Conservation (phyloP, 1,140 invertebrate species). For the Macrotrachela quadricornifera region DNA sequence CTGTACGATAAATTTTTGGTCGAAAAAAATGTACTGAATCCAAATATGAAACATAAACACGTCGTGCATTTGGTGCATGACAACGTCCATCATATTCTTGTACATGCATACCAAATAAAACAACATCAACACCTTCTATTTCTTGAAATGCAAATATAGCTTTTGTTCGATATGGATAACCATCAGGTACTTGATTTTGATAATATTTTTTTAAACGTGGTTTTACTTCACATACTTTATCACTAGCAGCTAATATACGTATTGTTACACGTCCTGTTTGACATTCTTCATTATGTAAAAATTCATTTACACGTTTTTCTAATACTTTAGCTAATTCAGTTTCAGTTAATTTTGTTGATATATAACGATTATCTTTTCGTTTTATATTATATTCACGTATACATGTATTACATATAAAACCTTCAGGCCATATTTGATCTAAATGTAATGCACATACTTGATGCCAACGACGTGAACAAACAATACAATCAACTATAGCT, state of each 20-base stretch:
- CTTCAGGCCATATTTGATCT: conserved; percentile 76
- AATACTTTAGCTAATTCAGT: conserved; percentile 69
- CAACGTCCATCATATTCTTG: conserved; percentile 97
- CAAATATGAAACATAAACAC: conserved; percentile 96
- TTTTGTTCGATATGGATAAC: conserved; percentile 90
- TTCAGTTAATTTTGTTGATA: background rate
- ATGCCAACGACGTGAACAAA: conserved; percentile 86
- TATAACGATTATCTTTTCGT: background rate
- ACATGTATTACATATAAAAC: conserved; percentile 9
- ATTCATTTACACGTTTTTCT: conserved; percentile 89
- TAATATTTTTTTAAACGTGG: conserved; percentile 55
- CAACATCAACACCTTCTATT: conserved; percentile 88
- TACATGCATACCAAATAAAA: conserved; percentile 99
- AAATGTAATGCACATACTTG: conserved; percentile 90
- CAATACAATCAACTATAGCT: conserved; percentile 46
- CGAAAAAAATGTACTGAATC: conserved; percentile 99
- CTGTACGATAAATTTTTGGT: conserved; percentile 80
- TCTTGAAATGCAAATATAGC: conserved; percentile 98
- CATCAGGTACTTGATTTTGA: conserved; percentile 57
- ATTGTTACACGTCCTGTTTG: conserved; percentile 75
- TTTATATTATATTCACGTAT: background rate
- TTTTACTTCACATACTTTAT: conserved; percentile 94
- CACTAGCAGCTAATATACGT: conserved; percentile 81
- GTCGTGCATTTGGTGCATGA: conserved; percentile 67
- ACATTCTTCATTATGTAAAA: conserved; percentile 13